Conservation (phyloP, 2,888 invertebrate species). For the Lasioglossum villosulum region DNA sequence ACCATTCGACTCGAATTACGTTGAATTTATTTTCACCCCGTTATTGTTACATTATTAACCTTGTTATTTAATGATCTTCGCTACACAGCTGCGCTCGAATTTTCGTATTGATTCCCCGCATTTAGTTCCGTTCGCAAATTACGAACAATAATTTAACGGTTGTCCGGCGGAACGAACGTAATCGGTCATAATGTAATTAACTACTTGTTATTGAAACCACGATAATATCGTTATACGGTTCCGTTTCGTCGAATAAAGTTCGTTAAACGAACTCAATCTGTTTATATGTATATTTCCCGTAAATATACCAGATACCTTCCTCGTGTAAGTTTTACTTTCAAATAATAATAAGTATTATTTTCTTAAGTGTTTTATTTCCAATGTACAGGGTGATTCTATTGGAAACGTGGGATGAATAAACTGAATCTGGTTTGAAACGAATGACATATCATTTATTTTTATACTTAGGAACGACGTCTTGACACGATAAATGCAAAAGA, state of each 20-base stretch:
- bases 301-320: not conserved
- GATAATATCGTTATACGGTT: not conserved
- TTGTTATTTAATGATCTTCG: conserved; percentile 28
- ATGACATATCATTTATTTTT: too few species aligned
- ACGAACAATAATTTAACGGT: conserved; percentile 7
- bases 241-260: not conserved
- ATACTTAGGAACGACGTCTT: too few species aligned
- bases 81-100: not conserved
- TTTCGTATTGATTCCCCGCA: not conserved
- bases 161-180: not conserved
- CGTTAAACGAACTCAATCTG: not conserved
- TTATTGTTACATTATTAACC: conserved; percentile 33
- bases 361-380: not conserved
- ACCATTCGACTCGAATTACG: not conserved
- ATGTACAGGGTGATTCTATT: too few species aligned
- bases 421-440: too few species aligned
- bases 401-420: too few species aligned
- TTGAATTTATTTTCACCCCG: conserved; percentile 10
- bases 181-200: conserved; percentile 14
- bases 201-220: not conserved
- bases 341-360: not conserved
- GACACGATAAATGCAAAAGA: too few species aligned
- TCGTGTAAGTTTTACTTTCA: not conserved
- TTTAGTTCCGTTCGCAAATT: conserved; percentile 22
- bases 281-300: not conserved